Base-by-base conservation (phyloP, 2,113 vertebrate genomes). In the Passer montanus region DNA sequence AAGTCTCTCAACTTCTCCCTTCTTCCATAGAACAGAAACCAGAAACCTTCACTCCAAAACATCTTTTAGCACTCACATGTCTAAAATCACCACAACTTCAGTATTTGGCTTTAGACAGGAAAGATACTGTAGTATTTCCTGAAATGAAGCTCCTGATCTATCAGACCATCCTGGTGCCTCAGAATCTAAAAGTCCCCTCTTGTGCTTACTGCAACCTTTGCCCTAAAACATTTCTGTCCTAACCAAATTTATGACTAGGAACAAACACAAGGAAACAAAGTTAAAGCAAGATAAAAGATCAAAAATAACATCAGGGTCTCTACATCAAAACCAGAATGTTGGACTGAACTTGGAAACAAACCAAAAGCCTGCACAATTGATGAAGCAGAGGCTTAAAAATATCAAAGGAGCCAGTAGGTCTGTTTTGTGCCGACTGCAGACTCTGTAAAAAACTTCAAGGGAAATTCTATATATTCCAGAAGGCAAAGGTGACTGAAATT, bases 251-350 rank as follows among this genome's bases (percentile, higher is more conserved):
- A 74, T 30, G 3, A 20, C 56, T 23, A 83, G 59, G 84, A 94
- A 89, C 68, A 84, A 95, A 86, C 69, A 76, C n/a, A 68, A 63
- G 55, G 72, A 90, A 87, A 94, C 50, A 95, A 91, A 87, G 90
- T 83, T 88, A 83, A 19, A 77, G 68, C 55, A 73, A 80, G 63
- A 93, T 86, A 90, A 95, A 94, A 90, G 92, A 95, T 95, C 95
- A 96, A 95, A 90, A 94, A 91, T 86, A 95, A 95, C 92, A 94
- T 88, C 90, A 94, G 79, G 90, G 67, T 90, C 87, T 93, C 78
- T 63, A 91, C 37, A 96, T 96, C 85, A 95, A 96, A 96, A 94
- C 87, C 85, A 70, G 63, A 83, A 77, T 13, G 59, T 74, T 77
- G 72, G 68, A 93, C 39, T 93, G 92, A 91, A 90, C 78, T 79